Base-by-base conservation (phyloP, 2,113 vertebrate genomes). In the Thunnus thynnus region DNA sequence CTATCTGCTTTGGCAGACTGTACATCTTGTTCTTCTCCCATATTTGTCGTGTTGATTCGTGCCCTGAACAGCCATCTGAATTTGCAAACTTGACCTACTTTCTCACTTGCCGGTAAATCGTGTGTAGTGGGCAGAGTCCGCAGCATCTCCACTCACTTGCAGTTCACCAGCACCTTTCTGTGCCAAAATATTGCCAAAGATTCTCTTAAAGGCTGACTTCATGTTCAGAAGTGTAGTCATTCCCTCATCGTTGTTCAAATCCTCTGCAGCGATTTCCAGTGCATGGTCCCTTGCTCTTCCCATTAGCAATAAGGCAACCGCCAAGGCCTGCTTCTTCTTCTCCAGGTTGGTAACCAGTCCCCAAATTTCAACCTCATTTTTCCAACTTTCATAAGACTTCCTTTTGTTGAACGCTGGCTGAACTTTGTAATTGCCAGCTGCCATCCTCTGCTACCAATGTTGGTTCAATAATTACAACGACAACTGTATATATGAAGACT, bases 301-400 rank as follows among this genome's bases (percentile, higher is more conserved):
- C 11, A 13, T n/a, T 10, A 5, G 32, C 61, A 2, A 10, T 3
- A 46, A 20, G 18, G 36, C 36, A 41, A 64, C 61, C 4, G 36
- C 61, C 3, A 64, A 36, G 61, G 61, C 61, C 30, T 44, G 61
- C 61, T 63, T 44, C 36, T 63, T 62, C 7, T 63, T 63, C 7
- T 20, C 17, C n/a, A 63, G 30, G 3, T 46, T 13, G 3, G 3
- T 44, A 36, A 36, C 32, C 5, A 36, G 32, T 63, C 16, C 44
- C 10, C 36, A 63, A 20, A 44, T 46, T 20, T 18, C 36, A 0
- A 20, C n/a, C 12, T 63, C 10, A 44, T 44, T 63, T 46, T 22
- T 46, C 17, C n/a, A 20, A 5, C 36, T 46, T 46, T 13, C 36
- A 0, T 63, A 20, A 16, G 61, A n/a, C 13, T 46, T 44, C 36